A percentile compares a stretch with the other conserved stretches of the same genome.
phyloP scores from a whole-genome alignment of 2,797 vertebrate genomes.

The Melopsittacus undulatus region DNA sequence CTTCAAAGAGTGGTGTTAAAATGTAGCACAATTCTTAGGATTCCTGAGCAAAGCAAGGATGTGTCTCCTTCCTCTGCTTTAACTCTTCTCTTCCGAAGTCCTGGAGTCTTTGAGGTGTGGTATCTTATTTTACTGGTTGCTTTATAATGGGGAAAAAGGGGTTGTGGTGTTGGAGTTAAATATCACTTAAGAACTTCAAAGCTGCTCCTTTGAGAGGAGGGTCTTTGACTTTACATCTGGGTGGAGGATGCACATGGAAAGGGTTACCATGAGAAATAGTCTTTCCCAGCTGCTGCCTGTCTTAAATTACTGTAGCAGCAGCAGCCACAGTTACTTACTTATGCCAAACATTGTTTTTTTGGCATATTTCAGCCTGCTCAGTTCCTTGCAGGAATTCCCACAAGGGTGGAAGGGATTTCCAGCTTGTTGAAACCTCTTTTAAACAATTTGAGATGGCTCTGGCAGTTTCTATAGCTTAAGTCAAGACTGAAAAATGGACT shows the following conservation, averaged over 20 bases:
- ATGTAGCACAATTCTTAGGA: conserved; percentile 41
- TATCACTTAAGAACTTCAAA: conserved; percentile 66
- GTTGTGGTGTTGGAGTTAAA: conserved; percentile 46
- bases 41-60: conserved; percentile 34
- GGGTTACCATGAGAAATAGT: conserved; percentile 43
- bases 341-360: conserved; percentile 15
- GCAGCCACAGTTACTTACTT: conserved; percentile 6
- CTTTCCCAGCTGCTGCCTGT: conserved; percentile 28
- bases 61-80: background rate
- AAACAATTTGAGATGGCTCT: conserved; percentile 31
- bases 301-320: conserved; percentile 56
- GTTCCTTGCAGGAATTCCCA: conserved; percentile 58
- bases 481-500: conserved; percentile 19
- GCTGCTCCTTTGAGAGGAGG: conserved; percentile 44
- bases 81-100: conserved; percentile 35
- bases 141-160: conserved; percentile 29
- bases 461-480: conserved; percentile 24
- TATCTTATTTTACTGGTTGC: conserved; percentile 45
- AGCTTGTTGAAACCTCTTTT: conserved; percentile 57
- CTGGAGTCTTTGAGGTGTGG: conserved; percentile 11
- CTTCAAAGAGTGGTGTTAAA: conserved; percentile 52
- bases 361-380: conserved; percentile 42
- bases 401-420: conserved; percentile 44
- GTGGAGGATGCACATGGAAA: conserved; percentile 37
- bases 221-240: conserved; percentile 62